A percentile compares a stretch with the other conserved stretches of the same genome.
Conservation (phyloP, 1,140 invertebrate species). For the Rhynchophorus ferrugineus region DNA sequence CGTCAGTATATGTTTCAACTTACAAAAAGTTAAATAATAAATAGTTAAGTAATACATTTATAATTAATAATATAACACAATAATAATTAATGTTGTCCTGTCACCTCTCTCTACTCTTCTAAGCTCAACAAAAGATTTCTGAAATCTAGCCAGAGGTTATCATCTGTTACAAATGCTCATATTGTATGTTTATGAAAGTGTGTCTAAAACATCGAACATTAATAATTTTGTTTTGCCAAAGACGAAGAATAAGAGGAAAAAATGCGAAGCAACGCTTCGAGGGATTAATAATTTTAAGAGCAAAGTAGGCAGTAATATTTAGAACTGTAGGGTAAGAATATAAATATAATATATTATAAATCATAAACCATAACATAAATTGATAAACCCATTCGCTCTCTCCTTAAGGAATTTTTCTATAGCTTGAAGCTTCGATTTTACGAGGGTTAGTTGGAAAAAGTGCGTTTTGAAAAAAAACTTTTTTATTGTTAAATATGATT, state of each 20-base stretch:
- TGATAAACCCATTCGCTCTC: conserved; percentile 10
- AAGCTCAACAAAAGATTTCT: background rate
- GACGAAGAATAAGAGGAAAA: too few relatives aligned
- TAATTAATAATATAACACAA: too few relatives aligned
- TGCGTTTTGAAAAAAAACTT: too few relatives aligned
- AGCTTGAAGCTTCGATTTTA: background rate
- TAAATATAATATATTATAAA: conserved; percentile 17
- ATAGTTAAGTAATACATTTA: too few relatives aligned
- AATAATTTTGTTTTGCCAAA: background rate
- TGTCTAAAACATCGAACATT: conserved; percentile 14
- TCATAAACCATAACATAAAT: conserved; percentile 17
- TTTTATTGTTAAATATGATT: too few relatives aligned
- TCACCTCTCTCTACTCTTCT: background rate
- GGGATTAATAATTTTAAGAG: conserved; percentile 12
- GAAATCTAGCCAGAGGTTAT: background rate
- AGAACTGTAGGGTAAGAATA: conserved; percentile 18
- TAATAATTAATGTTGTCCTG: background rate
- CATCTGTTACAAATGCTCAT: background rate
- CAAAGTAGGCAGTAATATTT: conserved; percentile 15
- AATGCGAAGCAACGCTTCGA: conserved; percentile 6
- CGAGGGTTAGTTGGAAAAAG: background rate
- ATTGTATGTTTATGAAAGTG: conserved; percentile 15
- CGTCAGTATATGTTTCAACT: too few relatives aligned
- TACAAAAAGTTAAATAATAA: too few relatives aligned
- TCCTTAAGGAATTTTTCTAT: background rate